phyloP scores from a whole-genome alignment of 2,797 vertebrate species.

The Sarcoramphus papa region DNA sequence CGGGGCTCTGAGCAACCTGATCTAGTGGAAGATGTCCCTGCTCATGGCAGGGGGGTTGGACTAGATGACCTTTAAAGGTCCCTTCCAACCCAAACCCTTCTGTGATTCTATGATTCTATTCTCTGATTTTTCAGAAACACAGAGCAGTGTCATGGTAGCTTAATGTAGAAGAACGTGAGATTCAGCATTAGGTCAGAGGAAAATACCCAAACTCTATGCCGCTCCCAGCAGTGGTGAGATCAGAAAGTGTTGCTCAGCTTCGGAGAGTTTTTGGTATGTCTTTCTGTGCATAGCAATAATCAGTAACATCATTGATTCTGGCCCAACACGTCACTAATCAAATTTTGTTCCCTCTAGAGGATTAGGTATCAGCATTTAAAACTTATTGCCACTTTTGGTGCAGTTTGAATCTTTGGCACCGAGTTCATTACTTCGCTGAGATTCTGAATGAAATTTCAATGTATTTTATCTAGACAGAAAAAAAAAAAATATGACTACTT shows the following conservation, averaged over 20 bases:
- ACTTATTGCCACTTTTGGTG: not conserved
- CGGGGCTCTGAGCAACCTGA: fast-evolving
- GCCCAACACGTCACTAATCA: not conserved
- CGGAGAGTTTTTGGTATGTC: not conserved
- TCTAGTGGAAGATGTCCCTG: not conserved
- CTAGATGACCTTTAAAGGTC: fast-evolving
- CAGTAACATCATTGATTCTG: not conserved
- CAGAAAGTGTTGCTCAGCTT: not conserved
- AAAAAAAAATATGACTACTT: not conserved
- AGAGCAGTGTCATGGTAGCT: not conserved
- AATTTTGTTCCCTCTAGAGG: not conserved
- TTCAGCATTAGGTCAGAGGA: not conserved
- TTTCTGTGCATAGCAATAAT: not conserved
- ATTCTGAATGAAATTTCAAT: slow-evolving; percentile 36
- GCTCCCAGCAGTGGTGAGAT: not conserved
- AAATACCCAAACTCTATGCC: not conserved
- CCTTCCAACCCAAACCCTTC: not conserved
- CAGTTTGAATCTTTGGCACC: not conserved
- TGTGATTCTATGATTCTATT: not conserved
- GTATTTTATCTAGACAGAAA: not conserved
- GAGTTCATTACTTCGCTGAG: not conserved
- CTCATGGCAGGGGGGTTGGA: fast-evolving
- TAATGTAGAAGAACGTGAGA: not conserved
- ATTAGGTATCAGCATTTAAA: not conserved
- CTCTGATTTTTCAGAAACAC: not conserved